Conservation (phyloP, 2,797 vertebrate genomes). For the Mus caroli region DNA sequence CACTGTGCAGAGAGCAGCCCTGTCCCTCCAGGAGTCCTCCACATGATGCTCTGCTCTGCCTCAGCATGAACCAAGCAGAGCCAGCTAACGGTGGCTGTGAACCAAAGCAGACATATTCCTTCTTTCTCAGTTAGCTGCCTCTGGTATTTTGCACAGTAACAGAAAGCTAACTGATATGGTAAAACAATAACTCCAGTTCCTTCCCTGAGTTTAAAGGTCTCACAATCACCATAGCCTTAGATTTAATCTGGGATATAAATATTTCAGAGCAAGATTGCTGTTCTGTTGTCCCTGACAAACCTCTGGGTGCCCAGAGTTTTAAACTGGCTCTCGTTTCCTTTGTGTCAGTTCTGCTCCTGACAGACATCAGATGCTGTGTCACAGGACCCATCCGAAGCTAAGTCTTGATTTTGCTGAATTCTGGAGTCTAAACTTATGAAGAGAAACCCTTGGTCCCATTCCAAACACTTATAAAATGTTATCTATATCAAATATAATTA, state of each 20-base stretch:
- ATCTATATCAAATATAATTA: slow-evolving; percentile 37
- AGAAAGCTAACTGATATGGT: neutral
- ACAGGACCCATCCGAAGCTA: neutral
- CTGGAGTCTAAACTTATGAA: neutral
- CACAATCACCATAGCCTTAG: neutral
- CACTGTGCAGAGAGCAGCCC: neutral
- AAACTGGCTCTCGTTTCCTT: neutral
- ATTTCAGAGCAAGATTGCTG: neutral
- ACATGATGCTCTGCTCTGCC: neutral
- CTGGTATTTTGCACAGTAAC: neutral
- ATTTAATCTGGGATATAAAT: slow-evolving; percentile 26
- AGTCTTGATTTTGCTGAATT: slow-evolving; percentile 3
- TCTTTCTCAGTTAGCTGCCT: neutral
- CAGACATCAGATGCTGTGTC: neutral
- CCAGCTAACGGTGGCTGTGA: neutral
- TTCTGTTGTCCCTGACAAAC: neutral
- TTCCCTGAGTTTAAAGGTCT: neutral
- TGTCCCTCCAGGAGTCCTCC: no score
- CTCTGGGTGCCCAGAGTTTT: neutral
- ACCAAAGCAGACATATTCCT: neutral
- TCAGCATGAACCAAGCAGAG: neutral
- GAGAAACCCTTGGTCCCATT: neutral
- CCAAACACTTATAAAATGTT: slow-evolving; percentile 56
- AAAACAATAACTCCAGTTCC: neutral
- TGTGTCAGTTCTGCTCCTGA: neutral